Evolutionary conservation across 2,888 invertebrate genomes (phyloP).

Genomic region (Aporophyla nigra): DNA sequence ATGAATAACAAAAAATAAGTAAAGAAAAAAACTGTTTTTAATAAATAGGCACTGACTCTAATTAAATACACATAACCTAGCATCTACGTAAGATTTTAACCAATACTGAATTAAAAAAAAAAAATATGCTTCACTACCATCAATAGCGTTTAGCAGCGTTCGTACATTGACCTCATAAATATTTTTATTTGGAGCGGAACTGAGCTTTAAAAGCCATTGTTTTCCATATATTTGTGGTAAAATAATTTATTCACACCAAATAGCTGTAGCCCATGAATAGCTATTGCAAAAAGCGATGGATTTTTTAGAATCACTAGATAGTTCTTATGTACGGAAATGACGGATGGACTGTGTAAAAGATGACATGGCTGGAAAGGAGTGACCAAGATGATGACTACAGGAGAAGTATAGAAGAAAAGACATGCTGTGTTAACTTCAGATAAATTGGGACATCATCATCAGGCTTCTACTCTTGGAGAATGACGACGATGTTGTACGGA

Average conservation of each 20-base stretch:
- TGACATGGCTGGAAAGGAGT: no score
- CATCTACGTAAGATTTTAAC: not conserved
- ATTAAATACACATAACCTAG: not conserved
- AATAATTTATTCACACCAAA: not conserved
- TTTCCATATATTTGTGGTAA: not conserved
- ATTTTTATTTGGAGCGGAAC: not conserved
- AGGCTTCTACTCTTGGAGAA: no score
- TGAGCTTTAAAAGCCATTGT: not conserved
- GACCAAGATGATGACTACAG: no score
- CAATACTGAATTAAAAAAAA: not conserved
- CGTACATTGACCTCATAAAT: slow-evolving; percentile 14
- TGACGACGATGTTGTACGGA: not conserved
- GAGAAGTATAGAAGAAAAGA: no score
- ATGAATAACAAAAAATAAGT: not conserved
- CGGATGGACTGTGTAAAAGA: no score
- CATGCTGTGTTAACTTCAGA: no score
- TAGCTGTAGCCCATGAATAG: not conserved
- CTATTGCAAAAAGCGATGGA: not conserved
- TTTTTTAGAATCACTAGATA: not conserved
- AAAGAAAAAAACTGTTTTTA: not conserved
- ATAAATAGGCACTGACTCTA: not conserved
- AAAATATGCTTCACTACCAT: not conserved
- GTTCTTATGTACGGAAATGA: not conserved
- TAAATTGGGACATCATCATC: no score
- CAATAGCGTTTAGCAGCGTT: not conserved